Evolutionary conservation across 1,140 invertebrate species (phyloP).

Genomic region (Stenopsyche tienmushanensis): DNA sequence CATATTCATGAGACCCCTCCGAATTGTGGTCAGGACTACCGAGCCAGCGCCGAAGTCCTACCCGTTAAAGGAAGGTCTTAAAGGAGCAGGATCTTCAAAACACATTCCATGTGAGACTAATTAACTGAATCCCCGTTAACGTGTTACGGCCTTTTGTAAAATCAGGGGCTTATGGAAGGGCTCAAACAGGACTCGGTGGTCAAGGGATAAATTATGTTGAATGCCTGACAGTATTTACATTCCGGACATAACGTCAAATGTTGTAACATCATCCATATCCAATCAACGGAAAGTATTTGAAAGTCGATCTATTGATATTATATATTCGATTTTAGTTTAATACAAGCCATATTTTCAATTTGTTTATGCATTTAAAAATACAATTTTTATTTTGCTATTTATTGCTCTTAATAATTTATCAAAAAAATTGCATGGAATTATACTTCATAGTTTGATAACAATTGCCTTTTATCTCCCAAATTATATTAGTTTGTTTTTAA

Average conservation of each 20-base stretch:
- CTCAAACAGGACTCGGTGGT: background rate
- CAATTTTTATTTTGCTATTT: too few species aligned
- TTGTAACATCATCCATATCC: background rate
- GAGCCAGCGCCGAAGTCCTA: background rate
- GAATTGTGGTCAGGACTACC: background rate
- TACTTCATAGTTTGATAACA: too few species aligned
- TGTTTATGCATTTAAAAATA: background rate
- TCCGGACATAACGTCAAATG: background rate
- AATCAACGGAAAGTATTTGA: background rate
- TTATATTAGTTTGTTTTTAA: too few species aligned
- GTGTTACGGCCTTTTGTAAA: background rate
- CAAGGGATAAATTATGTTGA: background rate
- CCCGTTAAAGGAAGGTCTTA: background rate
- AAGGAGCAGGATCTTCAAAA: background rate
- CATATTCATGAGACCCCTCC: constrained; percentile 9
- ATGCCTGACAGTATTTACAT: background rate
- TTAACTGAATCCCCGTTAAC: constrained; percentile 15
- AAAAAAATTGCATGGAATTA: too few species aligned
- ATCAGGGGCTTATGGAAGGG: background rate
- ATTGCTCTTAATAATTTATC: too few species aligned
- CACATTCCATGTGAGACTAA: constrained; percentile 16
- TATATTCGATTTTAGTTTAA: too few species aligned
- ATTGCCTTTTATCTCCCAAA: too few species aligned
- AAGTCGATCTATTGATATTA: too few species aligned
- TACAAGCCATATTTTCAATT: too few species aligned